Evolutionary conservation across 2,113 vertebrate species (phyloP).

Genomic region (Pardalotus punctatus): DNA sequence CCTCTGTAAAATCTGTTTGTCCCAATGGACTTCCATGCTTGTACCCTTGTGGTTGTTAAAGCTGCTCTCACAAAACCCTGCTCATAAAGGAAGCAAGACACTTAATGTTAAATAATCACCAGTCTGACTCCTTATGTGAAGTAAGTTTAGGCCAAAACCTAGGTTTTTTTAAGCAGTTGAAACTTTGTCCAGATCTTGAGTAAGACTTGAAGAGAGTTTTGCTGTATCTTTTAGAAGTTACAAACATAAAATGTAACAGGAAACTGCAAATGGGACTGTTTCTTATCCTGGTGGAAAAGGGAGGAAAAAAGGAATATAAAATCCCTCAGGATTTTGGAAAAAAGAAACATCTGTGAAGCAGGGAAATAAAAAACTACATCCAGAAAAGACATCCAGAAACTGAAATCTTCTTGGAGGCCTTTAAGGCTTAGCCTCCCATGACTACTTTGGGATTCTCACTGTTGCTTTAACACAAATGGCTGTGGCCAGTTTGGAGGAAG

Average conservation of each 20-base stretch:
- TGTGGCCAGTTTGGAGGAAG: neutral
- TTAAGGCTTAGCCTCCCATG: neutral
- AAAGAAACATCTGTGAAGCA: neutral
- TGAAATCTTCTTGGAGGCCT: neutral
- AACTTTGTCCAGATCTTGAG: neutral
- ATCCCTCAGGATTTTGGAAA: neutral
- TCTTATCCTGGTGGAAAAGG: neutral
- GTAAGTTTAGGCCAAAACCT: neutral
- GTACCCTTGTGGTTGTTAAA: neutral
- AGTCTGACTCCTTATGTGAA: neutral
- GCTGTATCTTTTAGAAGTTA: neutral
- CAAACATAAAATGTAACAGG: neutral
- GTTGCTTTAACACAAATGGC: neutral
- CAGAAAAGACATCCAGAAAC: neutral
- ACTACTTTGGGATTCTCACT: neutral
- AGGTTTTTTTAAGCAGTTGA: neutral
- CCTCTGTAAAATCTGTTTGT: neutral
- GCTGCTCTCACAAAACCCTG: neutral
- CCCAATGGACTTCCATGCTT: neutral
- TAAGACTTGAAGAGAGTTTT: neutral
- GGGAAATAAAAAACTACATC: neutral
- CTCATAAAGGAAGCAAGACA: neutral
- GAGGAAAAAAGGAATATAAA: neutral
- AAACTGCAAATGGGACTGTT: neutral
- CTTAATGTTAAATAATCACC: neutral